These are phyloP conservation scores for Pseudoips prasinana DNA, from an alignment of 2,888 invertebrate genomes.

Conservation along the genomic window DNA sequence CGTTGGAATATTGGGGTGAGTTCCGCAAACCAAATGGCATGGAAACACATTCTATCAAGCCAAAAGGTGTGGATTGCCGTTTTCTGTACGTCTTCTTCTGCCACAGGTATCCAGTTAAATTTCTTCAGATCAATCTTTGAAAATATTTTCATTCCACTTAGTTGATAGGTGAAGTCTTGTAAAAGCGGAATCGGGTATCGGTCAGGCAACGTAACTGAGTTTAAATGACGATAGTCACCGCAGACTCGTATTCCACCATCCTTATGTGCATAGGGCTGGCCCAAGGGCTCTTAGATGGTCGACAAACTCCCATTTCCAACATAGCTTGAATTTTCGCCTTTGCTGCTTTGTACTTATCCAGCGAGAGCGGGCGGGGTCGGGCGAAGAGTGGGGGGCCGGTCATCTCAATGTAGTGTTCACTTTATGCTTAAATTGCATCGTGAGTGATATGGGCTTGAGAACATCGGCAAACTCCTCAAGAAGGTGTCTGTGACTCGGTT, in stretches of 20 bases:
- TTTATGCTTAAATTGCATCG: no score
- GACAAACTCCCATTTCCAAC: neutral
- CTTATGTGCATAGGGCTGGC: neutral
- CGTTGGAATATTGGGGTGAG: neutral
- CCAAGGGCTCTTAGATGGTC: neutral
- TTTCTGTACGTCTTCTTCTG: neutral
- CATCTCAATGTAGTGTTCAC: no score
- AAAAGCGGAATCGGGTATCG: constrained; percentile 1
- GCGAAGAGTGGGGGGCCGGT: no score
- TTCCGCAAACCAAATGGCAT: neutral
- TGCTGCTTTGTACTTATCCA: no score
- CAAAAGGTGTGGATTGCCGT: neutral
- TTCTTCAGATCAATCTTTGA: constrained; percentile 4
- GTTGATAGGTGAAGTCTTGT: neutral
- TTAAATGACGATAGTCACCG: neutral
- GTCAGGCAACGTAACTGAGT: neutral
- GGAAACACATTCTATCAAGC: neutral
- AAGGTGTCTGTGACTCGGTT: no score
- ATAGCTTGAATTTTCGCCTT: neutral
- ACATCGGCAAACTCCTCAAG: no score
- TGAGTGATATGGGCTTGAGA: no score
- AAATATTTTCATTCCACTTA: constrained; percentile 1
- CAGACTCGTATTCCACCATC: neutral
- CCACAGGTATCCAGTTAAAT: neutral
- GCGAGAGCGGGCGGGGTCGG: no score